Evolutionary conservation across 2,797 vertebrate genomes (phyloP), one percentile per base, ranked within the genome.

Genomic region (Tenualosa ilisha): DNA sequence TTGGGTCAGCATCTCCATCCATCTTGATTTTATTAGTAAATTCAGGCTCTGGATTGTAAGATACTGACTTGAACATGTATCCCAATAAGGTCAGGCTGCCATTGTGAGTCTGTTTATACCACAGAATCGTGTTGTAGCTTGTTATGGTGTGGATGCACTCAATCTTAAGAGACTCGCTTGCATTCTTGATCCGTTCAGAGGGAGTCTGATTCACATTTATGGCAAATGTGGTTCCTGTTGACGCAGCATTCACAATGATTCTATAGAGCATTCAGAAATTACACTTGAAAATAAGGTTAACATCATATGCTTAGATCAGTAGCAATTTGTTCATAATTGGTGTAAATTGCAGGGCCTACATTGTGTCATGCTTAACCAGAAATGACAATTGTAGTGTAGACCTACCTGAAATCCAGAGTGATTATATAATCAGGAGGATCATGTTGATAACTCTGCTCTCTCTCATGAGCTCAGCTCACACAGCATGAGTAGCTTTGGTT

Each of bases 61-160:
- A 0, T 0, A 8, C 46, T 0, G 6, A 0, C 13, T n/a, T n/a
- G n/a, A n/a, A 37, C 2, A 88, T 50, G 8, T 86, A 61, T 26
- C 87, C 87, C 56, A 90, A 84, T 0, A 86, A 40, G 13, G 11
- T 86, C 15, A 90, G 61, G 6, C 43, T 61, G 31, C 15, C 79
- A 15, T 61, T 63, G 20, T 89, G 68, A 49, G 9, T 75, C 17
- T 82, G 84, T 82, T 88, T 87, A 46, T 72, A 93, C 91, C 91
- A 93, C 17, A 89, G 22, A 90, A 92, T 91, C 0, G 15, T 0
- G 2, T 3, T 0, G 0, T 68, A 90, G 82, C 0, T 0, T 0
- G 0, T 43, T 0, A 90, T 88, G 0, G 88, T 0, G 79, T 93
- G 91, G 9, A 56, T 88, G 85, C 92, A 93, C 12, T 53, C 31